Evolutionary conservation across 2,888 invertebrate species (phyloP).

Genomic region (Xiphydria camelus): DNA sequence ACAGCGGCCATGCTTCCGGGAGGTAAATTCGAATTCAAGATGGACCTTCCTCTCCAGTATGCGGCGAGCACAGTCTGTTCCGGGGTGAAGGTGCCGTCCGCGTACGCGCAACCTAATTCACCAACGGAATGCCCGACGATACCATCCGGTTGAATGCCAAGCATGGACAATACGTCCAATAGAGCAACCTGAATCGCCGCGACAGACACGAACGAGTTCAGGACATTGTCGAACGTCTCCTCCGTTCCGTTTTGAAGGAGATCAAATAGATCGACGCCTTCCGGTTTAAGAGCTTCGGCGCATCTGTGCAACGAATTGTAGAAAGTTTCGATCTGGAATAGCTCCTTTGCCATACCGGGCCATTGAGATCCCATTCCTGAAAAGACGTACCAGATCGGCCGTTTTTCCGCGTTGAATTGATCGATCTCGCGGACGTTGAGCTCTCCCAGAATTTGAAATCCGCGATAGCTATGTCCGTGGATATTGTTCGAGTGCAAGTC

Average conservation of each 20-base stretch:
- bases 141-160: slow-evolving; percentile 87
- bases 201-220: slow-evolving; percentile 91
- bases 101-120: slow-evolving; percentile 92
- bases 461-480: slow-evolving; percentile 78
- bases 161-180: slow-evolving; percentile 79
- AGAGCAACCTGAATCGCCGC: slow-evolving; percentile 95
- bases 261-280: slow-evolving; percentile 81
- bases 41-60: slow-evolving; percentile 88
- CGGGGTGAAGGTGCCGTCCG: slow-evolving; percentile 91
- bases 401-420: slow-evolving; percentile 62
- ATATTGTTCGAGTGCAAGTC: slow-evolving; percentile 73
- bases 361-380: slow-evolving; percentile 99
- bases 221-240: slow-evolving; percentile 79
- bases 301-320: slow-evolving; percentile 76
- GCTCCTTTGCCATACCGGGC: slow-evolving; percentile 90
- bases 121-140: slow-evolving; percentile 96
- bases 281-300: slow-evolving; percentile 75
- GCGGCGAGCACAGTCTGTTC: slow-evolving; percentile 94
- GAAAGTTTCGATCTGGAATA: slow-evolving; percentile 84
- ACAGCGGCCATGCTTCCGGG: slow-evolving; percentile 91
- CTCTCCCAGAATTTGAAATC: slow-evolving; percentile 74
- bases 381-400: slow-evolving; percentile 93
- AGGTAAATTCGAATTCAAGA: slow-evolving; percentile 73
- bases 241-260: slow-evolving; percentile 78
- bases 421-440: slow-evolving; percentile 61